phyloP scores from a whole-genome alignment of 2,888 invertebrate genomes.

The Aplocera efformata region DNA sequence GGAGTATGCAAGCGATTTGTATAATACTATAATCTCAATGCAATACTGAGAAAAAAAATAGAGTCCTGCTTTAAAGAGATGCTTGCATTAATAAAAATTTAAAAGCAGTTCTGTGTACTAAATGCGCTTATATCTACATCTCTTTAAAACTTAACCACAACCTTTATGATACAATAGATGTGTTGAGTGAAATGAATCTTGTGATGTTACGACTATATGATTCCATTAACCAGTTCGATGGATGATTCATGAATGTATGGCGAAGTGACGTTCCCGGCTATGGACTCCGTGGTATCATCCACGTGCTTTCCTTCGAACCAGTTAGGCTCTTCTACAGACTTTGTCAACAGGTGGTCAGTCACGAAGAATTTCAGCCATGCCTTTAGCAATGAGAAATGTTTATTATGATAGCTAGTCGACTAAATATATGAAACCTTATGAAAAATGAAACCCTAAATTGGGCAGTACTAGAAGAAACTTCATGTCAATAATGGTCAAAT shows the following conservation, averaged over 20 bases:
- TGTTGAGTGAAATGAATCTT: conserved; percentile 50
- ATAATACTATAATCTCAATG: conserved; percentile 13
- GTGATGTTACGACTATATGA: conserved; percentile 59
- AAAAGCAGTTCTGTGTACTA: conserved; percentile 20
- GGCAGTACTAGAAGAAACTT: no score
- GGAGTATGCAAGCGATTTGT: conserved; percentile 25
- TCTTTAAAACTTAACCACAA: conserved; percentile 54
- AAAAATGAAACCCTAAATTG: neutral
- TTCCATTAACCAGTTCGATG: conserved; percentile 74
- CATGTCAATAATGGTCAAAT: no score
- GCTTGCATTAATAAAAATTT: conserved; percentile 12
- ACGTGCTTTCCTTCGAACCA: conserved; percentile 68
- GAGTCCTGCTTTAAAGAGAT: conserved; percentile 53
- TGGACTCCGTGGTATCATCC: conserved; percentile 61
- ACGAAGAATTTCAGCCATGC: conserved; percentile 81
- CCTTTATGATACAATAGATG: conserved; percentile 44
- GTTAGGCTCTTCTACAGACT: conserved; percentile 71
- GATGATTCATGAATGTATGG: conserved; percentile 66
- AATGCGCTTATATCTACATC: conserved; percentile 42
- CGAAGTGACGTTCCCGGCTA: conserved; percentile 54
- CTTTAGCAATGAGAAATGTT: conserved; percentile 70
- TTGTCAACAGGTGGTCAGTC: conserved; percentile 74
- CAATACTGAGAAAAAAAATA: conserved; percentile 23
- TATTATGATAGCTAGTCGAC: conserved; percentile 10
- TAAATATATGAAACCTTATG: conserved; percentile 12